Evolutionary conservation across 2,888 invertebrate species (phyloP).

Genomic region (Orthonychiurus folsomi): DNA sequence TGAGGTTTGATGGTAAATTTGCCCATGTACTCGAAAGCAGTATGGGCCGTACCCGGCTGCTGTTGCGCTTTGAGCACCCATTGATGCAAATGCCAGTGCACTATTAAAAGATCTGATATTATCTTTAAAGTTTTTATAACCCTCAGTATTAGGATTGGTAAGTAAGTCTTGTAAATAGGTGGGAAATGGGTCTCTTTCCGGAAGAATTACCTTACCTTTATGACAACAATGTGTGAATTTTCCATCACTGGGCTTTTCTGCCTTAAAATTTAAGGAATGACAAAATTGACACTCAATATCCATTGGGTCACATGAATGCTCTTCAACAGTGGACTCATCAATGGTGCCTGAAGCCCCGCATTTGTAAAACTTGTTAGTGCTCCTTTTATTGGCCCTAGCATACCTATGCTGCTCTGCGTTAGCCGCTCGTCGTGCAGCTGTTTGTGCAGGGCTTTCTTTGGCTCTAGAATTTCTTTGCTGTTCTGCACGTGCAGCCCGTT

Average conservation of each 20-base stretch:
- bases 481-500: too few species aligned
- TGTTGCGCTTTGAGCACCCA: conserved; percentile 21
- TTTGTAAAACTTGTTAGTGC: too few species aligned
- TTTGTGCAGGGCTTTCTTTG: too few species aligned
- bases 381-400: too few species aligned
- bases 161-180: conserved; percentile 9
- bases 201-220: conserved; percentile 22
- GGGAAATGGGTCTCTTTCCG: conserved; percentile 3
- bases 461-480: too few species aligned
- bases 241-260: conserved; percentile 12
- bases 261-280: conserved; percentile 16
- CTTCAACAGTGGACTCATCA: not conserved
- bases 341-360: too few species aligned
- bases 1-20: conserved; percentile 31
- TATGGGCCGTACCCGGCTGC: conserved; percentile 22
- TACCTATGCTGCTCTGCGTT: too few species aligned
- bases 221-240: conserved; percentile 21
- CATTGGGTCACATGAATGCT: conserved; percentile 9
- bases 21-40: conserved; percentile 32
- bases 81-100: conserved; percentile 32
- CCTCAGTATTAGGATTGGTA: conserved; percentile 4
- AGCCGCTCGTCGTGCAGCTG: too few species aligned
- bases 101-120: conserved; percentile 28
- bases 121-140: conserved; percentile 14
- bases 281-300: conserved; percentile 15